Evolutionary conservation across 1,140 invertebrate species (phyloP).

Genomic region (Diprion similis): DNA sequence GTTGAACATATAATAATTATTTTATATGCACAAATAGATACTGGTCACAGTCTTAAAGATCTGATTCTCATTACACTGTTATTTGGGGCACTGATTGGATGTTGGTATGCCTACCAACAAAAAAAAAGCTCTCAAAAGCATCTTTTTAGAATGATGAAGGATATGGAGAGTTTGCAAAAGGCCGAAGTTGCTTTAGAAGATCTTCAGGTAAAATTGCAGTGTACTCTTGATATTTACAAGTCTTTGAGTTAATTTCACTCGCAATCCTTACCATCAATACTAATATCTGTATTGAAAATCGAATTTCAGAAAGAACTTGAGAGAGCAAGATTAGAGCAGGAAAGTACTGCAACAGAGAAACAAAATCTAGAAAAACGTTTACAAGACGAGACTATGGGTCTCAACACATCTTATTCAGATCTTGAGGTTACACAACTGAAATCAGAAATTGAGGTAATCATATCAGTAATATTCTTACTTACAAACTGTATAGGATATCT

Average conservation of each 20-base stretch:
- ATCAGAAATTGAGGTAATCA: conserved; percentile 82
- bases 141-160: conserved; percentile 87
- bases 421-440: conserved; percentile 83
- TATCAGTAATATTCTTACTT: conserved; percentile 20
- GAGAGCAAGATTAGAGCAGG: conserved; percentile 71
- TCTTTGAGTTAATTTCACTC: not conserved
- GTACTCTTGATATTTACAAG: conserved; percentile 18
- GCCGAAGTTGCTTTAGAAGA: conserved; percentile 87
- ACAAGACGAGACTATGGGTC: conserved; percentile 70
- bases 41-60: conserved; percentile 85
- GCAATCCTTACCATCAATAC: conserved; percentile 19
- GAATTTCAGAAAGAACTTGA: conserved; percentile 67
- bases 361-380: conserved; percentile 80
- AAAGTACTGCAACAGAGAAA: conserved; percentile 81
- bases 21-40: conserved; percentile 62
- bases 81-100: conserved; percentile 84
- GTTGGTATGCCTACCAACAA: conserved; percentile 89
- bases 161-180: conserved; percentile 91
- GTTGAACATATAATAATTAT: conserved; percentile 22
- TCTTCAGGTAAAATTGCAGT: conserved; percentile 70
- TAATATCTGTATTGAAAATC: conserved; percentile 12
- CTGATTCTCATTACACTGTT: conserved; percentile 82
- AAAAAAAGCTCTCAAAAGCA: conserved; percentile 87
- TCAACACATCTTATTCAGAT: conserved; percentile 79
- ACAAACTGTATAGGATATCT: conserved; percentile 17